These are phyloP conservation scores for Volucella bombylans DNA, from an alignment of 2,888 invertebrate species.

Conservation along the genomic window DNA sequence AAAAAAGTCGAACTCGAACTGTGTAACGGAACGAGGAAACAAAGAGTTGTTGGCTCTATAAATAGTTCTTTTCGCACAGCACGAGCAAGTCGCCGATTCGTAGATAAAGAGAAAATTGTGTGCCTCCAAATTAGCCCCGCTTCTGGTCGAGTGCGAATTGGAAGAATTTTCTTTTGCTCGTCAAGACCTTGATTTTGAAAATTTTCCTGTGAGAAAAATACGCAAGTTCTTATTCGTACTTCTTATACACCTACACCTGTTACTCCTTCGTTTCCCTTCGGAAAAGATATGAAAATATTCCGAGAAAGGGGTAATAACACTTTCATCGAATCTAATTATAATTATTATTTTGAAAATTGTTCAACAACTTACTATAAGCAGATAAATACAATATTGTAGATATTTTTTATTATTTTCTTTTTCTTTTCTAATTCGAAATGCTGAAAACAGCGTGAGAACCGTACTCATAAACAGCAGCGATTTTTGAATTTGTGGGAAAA, in stretches of 20 bases:
- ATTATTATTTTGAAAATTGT: conserved; percentile 17
- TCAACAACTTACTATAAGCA: too few relatives aligned
- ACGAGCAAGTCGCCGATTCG: conserved; percentile 4
- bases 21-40: conserved; percentile 69
- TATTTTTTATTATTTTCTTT: too few relatives aligned
- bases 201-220: conserved; percentile 22
- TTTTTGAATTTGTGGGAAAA: conserved; percentile 11
- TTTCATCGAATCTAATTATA: conserved; percentile 38
- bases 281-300: too few relatives aligned
- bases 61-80: conserved; percentile 58
- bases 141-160: not conserved
- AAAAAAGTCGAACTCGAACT: conserved; percentile 53
- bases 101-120: conserved; percentile 30
- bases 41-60: conserved; percentile 63
- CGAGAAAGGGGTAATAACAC: not conserved
- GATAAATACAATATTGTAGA: too few relatives aligned
- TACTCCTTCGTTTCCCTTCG: too few relatives aligned
- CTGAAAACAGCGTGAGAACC: conserved; percentile 16
- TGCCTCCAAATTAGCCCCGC: not conserved
- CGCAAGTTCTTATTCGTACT: not conserved
- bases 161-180: conserved; percentile 27
- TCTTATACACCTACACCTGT: too few relatives aligned
- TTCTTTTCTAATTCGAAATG: not conserved
- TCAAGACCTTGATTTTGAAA: conserved; percentile 71
- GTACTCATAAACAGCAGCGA: not conserved